Base-by-base conservation (phyloP, 2,113 vertebrate species). In the Octodon degus region DNA sequence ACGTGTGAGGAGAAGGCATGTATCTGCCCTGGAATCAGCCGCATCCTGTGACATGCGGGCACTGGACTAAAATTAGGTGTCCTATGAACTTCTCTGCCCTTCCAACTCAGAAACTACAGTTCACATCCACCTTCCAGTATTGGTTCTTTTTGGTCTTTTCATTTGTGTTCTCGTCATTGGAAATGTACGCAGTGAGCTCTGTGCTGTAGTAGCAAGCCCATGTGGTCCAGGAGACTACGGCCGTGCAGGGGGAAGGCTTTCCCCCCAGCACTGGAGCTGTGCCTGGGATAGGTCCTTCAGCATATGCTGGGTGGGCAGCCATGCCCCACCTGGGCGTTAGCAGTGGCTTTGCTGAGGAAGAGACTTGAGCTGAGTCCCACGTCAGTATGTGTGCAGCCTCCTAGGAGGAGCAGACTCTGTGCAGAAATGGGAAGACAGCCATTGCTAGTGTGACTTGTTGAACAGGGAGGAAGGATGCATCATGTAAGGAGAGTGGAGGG, bases 91-190 rank as follows among this genome's bases (percentile, higher is more conserved):
- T 53, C 7, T 0, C 5, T 13, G 25, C 11, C 37, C 25, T 40
- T 53, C 40, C n/a, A 16, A 19, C 47, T 30, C 5, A 0, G n/a
- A 7, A 40, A 12, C n/a, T 25, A 0, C 1, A 62, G 40, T 37
- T 82, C 40, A 1, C 9, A 5, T 7, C 43, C 1, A 1, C 8
- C 37, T 74, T 47, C 62, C 1, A 0, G 19, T 37, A 30, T 0
- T 82, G n/a, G n/a, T 32, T 83, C 65, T 60, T 88, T 77, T 47
- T 82, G 17, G 13, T 30, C 55, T 68, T 67, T 86, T 20, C 5
- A 1, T 80, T 50, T 16, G 6, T 25, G 5, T 67, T 32, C 55
- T 87, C 30, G 1, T 19, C 27, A n/a, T 55, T 16, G 2, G 37
- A 72, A 10, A 13, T 19, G 50, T 65, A 5, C 20, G 37, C 1